Conservation (phyloP, 2,113 vertebrate species). For the Gasterosteus nipponicus region DNA sequence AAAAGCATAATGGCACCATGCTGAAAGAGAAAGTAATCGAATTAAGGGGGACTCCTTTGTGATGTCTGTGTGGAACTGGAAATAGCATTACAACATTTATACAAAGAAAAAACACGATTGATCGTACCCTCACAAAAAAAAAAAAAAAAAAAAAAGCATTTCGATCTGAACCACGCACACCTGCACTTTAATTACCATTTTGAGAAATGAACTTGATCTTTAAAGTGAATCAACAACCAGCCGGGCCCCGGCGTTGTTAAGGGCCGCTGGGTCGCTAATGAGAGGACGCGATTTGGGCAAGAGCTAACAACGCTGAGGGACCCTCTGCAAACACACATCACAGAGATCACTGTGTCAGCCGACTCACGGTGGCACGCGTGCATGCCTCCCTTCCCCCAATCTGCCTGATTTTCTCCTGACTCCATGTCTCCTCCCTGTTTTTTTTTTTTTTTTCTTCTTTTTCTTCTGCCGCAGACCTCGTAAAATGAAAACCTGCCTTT, state of each 20-base stretch:
- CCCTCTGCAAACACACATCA: conserved; percentile 55
- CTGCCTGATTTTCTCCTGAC: conserved; percentile 61
- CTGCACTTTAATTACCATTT: conserved; percentile 70
- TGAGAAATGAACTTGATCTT: conserved; percentile 84
- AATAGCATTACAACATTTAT: conserved; percentile 43
- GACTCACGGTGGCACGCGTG: conserved; percentile 25
- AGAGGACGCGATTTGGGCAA: conserved; percentile 66
- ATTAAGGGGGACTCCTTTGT: conserved; percentile 60
- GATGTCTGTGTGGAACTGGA: conserved; percentile 35
- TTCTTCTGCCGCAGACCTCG: conserved; percentile 62
- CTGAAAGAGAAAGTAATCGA: conserved; percentile 65
- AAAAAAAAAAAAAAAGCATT: too few relatives aligned
- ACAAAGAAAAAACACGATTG: conserved; percentile 41
- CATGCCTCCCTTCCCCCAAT: conserved; percentile 40
- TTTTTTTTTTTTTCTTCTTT: conserved; percentile 18
- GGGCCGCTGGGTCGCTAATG: conserved; percentile 69
- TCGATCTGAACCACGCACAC: conserved; percentile 49
- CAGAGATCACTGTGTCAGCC: conserved; percentile 51
- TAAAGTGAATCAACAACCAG: conserved; percentile 71
- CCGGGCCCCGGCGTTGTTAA: conserved; percentile 67
- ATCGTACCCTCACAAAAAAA: conserved; percentile 7
- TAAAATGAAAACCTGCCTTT: conserved; percentile 76
- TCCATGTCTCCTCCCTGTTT: conserved; percentile 54
- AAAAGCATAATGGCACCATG: conserved; percentile 63
- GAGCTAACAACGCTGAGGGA: conserved; percentile 68